Base-by-base conservation (phyloP, 2,888 invertebrate genomes). In the Amiota mariae region DNA sequence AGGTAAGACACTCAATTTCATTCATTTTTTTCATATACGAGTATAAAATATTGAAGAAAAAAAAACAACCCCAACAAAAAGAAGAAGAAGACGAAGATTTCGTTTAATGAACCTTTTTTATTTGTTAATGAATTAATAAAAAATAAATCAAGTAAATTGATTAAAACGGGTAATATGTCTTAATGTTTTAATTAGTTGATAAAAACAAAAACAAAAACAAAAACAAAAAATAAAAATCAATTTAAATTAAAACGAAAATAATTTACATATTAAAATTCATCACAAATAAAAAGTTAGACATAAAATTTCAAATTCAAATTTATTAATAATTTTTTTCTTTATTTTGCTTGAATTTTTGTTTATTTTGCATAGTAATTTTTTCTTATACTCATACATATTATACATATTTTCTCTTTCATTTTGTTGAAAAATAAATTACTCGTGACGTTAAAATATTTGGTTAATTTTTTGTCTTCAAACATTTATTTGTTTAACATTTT, bases 1-100 rank as follows among this genome's bases (percentile, higher is more conserved):
- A 93, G 97, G 97, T 97, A 93, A 93, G 97, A 97, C 93, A 93
- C 94, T 78, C 13, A 1, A 59, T 15, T 57, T 59, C 20, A 3
- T 2, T 18, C 12, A 13, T 20, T 59, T 59, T n/a, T 6, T 86
- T n/a, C n/a, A 56, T 20, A 24, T 24, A 2, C 54, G 2, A 3
- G 10, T 54, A 54, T 54, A 54, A 54, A 54, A 54, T n/a, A n/a
- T n/a, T 54, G 8, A 54, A 54, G 1, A 54, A 0, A n/a, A n/a
- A n/a, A n/a, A n/a, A n/a, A n/a, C n/a, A n/a, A n/a, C n/a, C n/a
- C n/a, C n/a, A 54, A 51, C 51, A 51, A 24, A 24, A 2, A 2
- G 2, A 36, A 36, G 6, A 1, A 36, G 8, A 36, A 36, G 8
- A 36, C 1, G n/a, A n/a, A n/a, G 36, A 36, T 36, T 36, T 36